Evolutionary conservation across 2,797 vertebrate species (phyloP).

Genomic region (Arnoldichthys spilopterus): DNA sequence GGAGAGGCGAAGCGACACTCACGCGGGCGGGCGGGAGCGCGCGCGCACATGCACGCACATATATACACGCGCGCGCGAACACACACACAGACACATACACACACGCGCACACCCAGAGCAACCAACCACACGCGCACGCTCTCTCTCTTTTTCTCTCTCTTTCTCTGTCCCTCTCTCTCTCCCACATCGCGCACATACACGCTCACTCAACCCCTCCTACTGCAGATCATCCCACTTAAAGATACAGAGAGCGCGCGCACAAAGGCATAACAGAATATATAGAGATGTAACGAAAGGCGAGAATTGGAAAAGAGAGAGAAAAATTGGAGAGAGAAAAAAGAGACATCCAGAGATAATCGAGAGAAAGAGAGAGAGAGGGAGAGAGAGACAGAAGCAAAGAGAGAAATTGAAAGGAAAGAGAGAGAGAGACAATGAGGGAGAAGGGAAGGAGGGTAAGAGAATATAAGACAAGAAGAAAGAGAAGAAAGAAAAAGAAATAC

Average conservation of each 20-base stretch:
- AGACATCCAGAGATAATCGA: not conserved
- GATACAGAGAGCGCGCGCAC: slow-evolving; percentile 67
- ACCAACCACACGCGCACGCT: not conserved
- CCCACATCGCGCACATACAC: too few relatives aligned
- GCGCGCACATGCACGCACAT: not conserved
- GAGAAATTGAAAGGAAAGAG: too few relatives aligned
- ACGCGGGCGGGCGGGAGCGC: not conserved
- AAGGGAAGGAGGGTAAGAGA: too few relatives aligned
- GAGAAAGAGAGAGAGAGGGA: not conserved
- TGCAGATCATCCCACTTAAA: slow-evolving; percentile 81
- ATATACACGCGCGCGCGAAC: not conserved
- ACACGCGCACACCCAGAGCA: not conserved
- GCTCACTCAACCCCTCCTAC: slow-evolving; percentile 77
- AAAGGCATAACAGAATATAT: too few relatives aligned
- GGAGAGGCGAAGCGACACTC: not conserved
- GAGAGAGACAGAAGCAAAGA: not conserved
- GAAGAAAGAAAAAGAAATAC: not conserved
- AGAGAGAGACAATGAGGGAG: not conserved
- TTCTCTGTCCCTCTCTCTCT: not conserved
- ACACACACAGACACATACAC: not conserved
- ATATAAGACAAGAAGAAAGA: too few relatives aligned
- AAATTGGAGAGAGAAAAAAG: not conserved
- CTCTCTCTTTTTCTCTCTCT: not conserved
- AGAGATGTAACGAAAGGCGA: too few relatives aligned
- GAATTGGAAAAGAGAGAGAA: not conserved